These are phyloP conservation scores for Cyprinodon diabolis DNA, from an alignment of 2,797 vertebrate genomes.

Conservation along the genomic window DNA sequence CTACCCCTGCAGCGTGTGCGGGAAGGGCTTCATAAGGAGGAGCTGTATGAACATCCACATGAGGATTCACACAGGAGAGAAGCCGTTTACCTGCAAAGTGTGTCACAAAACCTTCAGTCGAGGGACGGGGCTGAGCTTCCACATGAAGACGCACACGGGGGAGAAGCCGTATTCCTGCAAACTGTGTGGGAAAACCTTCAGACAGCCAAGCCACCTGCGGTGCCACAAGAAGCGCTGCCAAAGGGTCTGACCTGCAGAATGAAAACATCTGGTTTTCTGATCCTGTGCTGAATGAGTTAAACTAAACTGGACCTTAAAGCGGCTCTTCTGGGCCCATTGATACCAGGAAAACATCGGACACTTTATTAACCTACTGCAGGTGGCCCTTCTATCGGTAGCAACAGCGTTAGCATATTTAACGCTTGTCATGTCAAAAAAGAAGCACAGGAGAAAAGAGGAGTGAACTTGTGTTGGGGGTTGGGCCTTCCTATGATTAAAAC, in stretches of 20 bases:
- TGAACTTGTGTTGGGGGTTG: no score
- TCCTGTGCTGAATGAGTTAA: not conserved
- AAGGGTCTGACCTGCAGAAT: not conserved
- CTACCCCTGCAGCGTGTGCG: not conserved
- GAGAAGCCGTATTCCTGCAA: slow-evolving; percentile 8
- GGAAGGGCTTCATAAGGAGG: not conserved
- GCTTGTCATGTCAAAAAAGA: no score
- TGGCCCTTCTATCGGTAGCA: not conserved
- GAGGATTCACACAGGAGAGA: no score
- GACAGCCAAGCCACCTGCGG: not conserved
- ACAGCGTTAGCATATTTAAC: not conserved
- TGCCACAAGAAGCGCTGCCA: slow-evolving; percentile 14
- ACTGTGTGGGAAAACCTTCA: not conserved
- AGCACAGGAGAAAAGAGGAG: no score
- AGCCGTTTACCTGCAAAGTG: no score
- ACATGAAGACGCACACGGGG: no score
- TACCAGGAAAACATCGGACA: not conserved
- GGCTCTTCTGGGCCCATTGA: not conserved
- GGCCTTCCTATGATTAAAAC: no score
- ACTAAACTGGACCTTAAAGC: not conserved
- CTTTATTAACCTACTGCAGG: not conserved
- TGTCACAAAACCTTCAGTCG: no score
- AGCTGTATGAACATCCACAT: not conserved
- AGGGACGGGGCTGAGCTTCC: no score
- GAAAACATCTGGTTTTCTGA: no score